Evolutionary conservation across 2,113 vertebrate genomes (phyloP).

Genomic region (rat (Rattus norvegicus)): GRCr8 NC_086022.1:38156001-38156500

Average conservation of each 20-base stretch:
- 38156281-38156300: background rate
- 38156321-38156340: rapidly evolving
- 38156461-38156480: background rate
- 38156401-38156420: background rate
- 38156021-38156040: background rate
- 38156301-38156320: background rate
- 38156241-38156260: background rate
- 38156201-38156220: no score
- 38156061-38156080: background rate
- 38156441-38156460: background rate
- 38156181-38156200: background rate
- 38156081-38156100: background rate
- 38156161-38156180: background rate
- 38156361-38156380: background rate
- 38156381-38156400: background rate
- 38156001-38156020: background rate
- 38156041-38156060: background rate
- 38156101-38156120: background rate
- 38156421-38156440: background rate
- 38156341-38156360: background rate
- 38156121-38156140: background rate
- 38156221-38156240: background rate
- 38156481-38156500: background rate
- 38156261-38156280: background rate
- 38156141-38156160: background rate